These are phyloP conservation scores for Bombus difficillimus DNA, from an alignment of 1,140 invertebrate species.

Conservation along the genomic window DNA sequence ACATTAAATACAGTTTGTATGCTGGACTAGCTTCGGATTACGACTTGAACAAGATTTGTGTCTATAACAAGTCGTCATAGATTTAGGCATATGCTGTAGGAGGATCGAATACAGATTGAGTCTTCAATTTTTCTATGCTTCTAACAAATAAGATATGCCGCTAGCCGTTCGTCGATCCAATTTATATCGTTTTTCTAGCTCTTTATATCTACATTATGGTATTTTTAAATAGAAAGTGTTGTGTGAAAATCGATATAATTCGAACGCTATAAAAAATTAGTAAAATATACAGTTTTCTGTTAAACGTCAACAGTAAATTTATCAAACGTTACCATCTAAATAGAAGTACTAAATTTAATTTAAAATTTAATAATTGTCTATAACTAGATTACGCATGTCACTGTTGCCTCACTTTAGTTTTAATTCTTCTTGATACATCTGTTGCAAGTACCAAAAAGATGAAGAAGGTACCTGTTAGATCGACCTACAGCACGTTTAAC, in stretches of 20 bases:
- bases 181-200: background rate
- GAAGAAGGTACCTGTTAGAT: constrained; percentile 49
- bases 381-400: background rate
- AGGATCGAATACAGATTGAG: constrained; percentile 48
- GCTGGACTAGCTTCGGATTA: constrained; percentile 75
- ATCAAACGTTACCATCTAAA: constrained; percentile 22
- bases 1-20: constrained; percentile 74
- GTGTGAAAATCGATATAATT: constrained; percentile 14
- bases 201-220: background rate
- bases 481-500: constrained; percentile 67
- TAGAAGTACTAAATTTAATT: constrained; percentile 16
- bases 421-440: constrained; percentile 13
- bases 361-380: constrained; percentile 1
- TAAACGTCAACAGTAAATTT: constrained; percentile 16
- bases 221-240: constrained; percentile 1
- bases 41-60: constrained; percentile 67
- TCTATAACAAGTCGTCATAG: constrained; percentile 64
- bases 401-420: background rate
- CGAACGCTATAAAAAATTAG: constrained; percentile 18
- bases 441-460: background rate
- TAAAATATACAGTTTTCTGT: constrained; percentile 18
- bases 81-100: constrained; percentile 70
- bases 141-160: constrained; percentile 8
- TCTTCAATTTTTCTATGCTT: constrained; percentile 10
- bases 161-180: background rate